These are phyloP conservation scores for Nothocercus julius DNA, from an alignment of 2,113 vertebrate species.

Conservation along the genomic window DNA sequence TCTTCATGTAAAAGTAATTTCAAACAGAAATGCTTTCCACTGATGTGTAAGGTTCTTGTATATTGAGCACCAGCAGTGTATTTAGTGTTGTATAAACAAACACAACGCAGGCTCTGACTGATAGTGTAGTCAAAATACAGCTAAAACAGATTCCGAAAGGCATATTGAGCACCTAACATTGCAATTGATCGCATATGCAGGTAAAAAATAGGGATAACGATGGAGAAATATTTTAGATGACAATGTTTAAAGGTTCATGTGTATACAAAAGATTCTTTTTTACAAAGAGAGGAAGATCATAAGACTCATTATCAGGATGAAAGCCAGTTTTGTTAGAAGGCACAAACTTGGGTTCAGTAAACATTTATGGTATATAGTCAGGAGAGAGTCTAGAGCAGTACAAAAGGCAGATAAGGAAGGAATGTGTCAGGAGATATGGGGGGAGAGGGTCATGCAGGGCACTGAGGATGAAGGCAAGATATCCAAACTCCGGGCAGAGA, in stretches of 20 bases:
- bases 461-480: background rate
- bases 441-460: constrained; percentile 38
- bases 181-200: background rate
- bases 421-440: constrained; percentile 52
- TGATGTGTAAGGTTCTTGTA: background rate
- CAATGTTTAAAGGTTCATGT: background rate
- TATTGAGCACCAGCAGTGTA: background rate
- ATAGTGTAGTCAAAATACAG: background rate
- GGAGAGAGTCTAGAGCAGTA: constrained; percentile 27
- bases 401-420: constrained; percentile 56
- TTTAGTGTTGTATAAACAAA: background rate
- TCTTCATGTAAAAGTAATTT: background rate
- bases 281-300: background rate
- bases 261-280: background rate
- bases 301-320: background rate
- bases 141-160: background rate
- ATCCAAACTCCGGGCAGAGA: background rate
- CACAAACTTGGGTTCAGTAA: constrained; percentile 10
- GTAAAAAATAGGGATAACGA: background rate
- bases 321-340: constrained; percentile 24
- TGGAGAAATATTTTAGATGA: background rate
- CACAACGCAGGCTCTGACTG: background rate
- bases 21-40: background rate
- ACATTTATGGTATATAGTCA: background rate
- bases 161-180: background rate